phyloP scores from a whole-genome alignment of 2,113 vertebrate species.

The Pholis gunnellus region DNA sequence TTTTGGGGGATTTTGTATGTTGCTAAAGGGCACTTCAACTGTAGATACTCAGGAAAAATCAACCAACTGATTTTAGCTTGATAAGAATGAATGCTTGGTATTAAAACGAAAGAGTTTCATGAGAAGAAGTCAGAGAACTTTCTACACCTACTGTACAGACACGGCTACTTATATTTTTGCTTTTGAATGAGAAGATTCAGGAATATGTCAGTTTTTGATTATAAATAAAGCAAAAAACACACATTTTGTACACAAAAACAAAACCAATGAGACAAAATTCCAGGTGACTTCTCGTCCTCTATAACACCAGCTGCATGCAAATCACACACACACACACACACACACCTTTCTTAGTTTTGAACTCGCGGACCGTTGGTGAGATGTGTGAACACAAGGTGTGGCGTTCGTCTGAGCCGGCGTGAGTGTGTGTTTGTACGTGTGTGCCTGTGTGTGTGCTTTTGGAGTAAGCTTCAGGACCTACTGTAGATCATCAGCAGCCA shows the following conservation, averaged over 20 bases:
- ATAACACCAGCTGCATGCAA: constrained; percentile 17
- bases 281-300: neutral
- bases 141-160: neutral
- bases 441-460: constrained; percentile 4
- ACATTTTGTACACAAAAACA: neutral
- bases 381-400: constrained; percentile 17
- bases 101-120: neutral
- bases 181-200: neutral
- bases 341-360: constrained; percentile 6
- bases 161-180: neutral
- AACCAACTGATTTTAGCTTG: neutral
- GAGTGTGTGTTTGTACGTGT: neutral
- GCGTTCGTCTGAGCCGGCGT: constrained; percentile 7
- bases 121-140: neutral
- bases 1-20: neutral
- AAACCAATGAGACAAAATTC: neutral
- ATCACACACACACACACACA: constrained; percentile 1
- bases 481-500: constrained; percentile 17
- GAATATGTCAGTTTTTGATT: neutral
- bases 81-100: neutral
- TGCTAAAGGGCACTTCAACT: neutral
- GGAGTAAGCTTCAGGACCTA: neutral
- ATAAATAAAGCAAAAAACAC: neutral
- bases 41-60: constrained; percentile 12
- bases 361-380: neutral